Percentiles rank a stretch among this genome's conserved stretches.
These are phyloP conservation scores for Neodiprion fabricii DNA, from an alignment of 1,140 invertebrate species.

Conservation along the genomic window DNA sequence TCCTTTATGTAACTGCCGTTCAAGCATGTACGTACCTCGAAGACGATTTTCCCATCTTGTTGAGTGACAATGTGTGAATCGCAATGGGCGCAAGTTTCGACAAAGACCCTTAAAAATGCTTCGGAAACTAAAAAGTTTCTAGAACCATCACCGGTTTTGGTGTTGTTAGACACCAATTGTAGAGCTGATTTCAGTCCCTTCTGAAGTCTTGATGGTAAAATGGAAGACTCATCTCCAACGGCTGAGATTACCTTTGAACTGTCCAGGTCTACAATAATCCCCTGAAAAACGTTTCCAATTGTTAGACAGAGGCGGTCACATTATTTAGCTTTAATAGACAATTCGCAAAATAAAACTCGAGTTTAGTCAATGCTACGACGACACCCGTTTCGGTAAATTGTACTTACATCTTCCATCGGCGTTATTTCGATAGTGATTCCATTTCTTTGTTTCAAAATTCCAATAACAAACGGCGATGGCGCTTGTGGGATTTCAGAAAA, in stretches of 20 bases:
- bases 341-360: not conserved
- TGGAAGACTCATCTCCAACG: conserved; percentile 70
- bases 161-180: conserved; percentile 64
- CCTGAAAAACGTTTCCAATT: conserved; percentile 54
- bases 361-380: not conserved
- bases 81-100: conserved; percentile 70
- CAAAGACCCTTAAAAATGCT: conserved; percentile 72
- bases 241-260: conserved; percentile 61
- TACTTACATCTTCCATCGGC: conserved; percentile 29
- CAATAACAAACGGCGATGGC: conserved; percentile 78
- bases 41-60: conserved; percentile 59
- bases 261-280: conserved; percentile 72
- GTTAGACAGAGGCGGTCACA: not conserved
- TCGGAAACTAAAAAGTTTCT: conserved; percentile 72
- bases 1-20: no score
- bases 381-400: conserved; percentile 16
- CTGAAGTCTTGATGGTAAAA: conserved; percentile 68
- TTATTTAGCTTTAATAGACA: conserved; percentile 8
- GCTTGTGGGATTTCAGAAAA: conserved; percentile 70
- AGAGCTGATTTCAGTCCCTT: conserved; percentile 68
- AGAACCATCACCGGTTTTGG: conserved; percentile 48
- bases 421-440: conserved; percentile 53
- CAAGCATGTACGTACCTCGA: conserved; percentile 59
- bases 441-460: conserved; percentile 66
- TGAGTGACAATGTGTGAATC: conserved; percentile 61